Evolutionary conservation across 2,888 invertebrate genomes (phyloP), one percentile per base, ranked within the genome.

Genomic region (Leucoptera coffeella): DNA sequence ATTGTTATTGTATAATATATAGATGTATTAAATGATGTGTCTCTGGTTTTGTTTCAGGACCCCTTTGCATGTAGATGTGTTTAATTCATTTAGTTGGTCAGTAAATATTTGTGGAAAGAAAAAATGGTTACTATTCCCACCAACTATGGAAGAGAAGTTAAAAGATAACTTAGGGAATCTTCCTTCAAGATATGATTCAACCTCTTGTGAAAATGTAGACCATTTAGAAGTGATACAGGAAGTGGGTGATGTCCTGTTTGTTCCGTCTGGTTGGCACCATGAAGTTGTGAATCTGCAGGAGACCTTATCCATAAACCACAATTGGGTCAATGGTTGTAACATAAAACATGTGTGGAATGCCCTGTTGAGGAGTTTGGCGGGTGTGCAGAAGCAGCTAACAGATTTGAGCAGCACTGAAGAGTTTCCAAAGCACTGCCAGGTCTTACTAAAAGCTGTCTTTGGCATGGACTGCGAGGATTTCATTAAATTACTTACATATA

Each of bases 181-280:
- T 27, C 78, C 80, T 3, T 74, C 80, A 32, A 28, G 46, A 23
- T 61, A 56, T 43, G 37, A 53, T 23, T 35, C 42, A 27, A 37
- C 49, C 26, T 39, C 41, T 17, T 37, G 35, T 37, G 26, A 38
- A 24, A 33, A 50, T 39, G 35, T 59, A 4, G 50, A 45, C 35
- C 74, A 71, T 43, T 78, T 75, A 41, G 80, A 82, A 47, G 55
- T 94, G 12, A 73, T 82, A 38, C 97, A 99, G 69, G 77, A 82
- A 38, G 61, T 77, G 28, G 93, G 93, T 28, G 87, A 95, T 65
- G 85, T 88, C 12, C 77, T 99, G 35, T 97, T 96, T 74, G 88
- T 99, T 22, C 97, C 97, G 12, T 90, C 93, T 30, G 89, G 91
- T 17, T 97, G 95, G 95, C 80, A 88, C 56, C 99, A 99, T 69